Base-by-base conservation (phyloP, 1,140 invertebrate genomes). In the Scaptodrosophila lebanonensis region DNA sequence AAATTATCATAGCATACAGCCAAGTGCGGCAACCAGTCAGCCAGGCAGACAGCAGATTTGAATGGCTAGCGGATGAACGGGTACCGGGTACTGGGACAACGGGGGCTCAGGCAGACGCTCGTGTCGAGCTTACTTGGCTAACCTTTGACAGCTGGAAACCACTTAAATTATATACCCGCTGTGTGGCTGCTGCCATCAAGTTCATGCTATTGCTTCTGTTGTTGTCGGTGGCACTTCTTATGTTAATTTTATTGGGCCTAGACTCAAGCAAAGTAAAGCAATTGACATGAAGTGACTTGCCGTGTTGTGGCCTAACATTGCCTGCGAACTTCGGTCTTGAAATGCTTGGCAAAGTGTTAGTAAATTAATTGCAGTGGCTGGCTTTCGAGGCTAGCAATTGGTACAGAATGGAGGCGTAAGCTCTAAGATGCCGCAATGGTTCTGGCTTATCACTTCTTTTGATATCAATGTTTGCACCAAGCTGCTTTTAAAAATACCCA, bases 61-160 rank as follows among this genome's bases (percentile, higher is more conserved):
- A n/a, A n/a, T n/a, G n/a, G n/a, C n/a, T n/a, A n/a, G n/a, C n/a
- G n/a, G n/a, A n/a, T n/a, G n/a, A n/a, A n/a, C n/a, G n/a, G n/a
- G n/a, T n/a, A n/a, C n/a, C n/a, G n/a, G n/a, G n/a, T n/a, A n/a
- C n/a, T n/a, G n/a, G n/a, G n/a, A n/a, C n/a, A n/a, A n/a, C n/a
- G n/a, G n/a, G n/a, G n/a, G n/a, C n/a, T n/a, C 8, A 25, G 22
- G 22, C 22, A 25, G 8, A 3, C 3, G 22, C 8, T 25, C 22
- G 22, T 25, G 22, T 25, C 8, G 22, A n/a, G 22, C 22, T 25
- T 25, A 25, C 22, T 25, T 25, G 42, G 53, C 45, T 52, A 63
- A 72, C 67, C 68, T 75, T 79, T 79, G 75, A 82, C 73, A 82
- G 75, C 73, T 79, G 75, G 75, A 73, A 82, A 82, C 75, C 73